A percentile compares a stretch with the other conserved stretches of the same genome.
Evolutionary conservation across 2,797 vertebrate species (phyloP).

Genomic region (Intellagama lesueurii): DNA sequence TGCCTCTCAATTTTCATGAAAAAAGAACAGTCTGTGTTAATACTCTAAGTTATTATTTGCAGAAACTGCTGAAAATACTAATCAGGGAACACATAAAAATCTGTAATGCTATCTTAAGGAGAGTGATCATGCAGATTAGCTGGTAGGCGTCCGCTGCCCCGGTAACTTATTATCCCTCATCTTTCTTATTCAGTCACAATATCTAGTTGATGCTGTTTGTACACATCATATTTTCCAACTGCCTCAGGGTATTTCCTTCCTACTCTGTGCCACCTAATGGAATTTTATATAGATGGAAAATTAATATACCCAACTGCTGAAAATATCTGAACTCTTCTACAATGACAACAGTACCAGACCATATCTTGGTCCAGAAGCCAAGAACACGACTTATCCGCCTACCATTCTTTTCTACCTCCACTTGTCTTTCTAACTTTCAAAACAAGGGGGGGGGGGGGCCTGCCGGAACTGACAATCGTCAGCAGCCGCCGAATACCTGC

Average conservation of each 20-base stretch:
- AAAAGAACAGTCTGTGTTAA: not conserved
- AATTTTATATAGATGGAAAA: not conserved
- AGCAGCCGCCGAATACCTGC: too few relatives aligned
- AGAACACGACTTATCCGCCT: not conserved
- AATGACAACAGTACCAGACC: not conserved
- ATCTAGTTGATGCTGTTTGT: not conserved
- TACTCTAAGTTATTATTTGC: not conserved
- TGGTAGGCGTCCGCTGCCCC: too few relatives aligned
- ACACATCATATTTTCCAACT: not conserved
- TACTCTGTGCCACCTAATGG: not conserved
- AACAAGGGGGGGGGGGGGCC: too few relatives aligned
- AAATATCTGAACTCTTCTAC: not conserved
- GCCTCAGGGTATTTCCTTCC: not conserved
- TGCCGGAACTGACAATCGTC: too few relatives aligned
- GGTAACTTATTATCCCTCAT: not conserved
- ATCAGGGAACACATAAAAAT: not conserved
- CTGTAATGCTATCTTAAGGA: too few relatives aligned
- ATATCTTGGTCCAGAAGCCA: not conserved
- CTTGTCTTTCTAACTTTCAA: not conserved
- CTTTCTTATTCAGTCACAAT: not conserved
- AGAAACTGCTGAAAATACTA: not conserved
- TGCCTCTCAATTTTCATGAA: not conserved
- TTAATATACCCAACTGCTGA: not conserved
- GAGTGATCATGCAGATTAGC: too few relatives aligned
- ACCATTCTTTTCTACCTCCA: not conserved